phyloP scores from a whole-genome alignment of 2,113 vertebrate genomes.

The Rhea pennata region DNA sequence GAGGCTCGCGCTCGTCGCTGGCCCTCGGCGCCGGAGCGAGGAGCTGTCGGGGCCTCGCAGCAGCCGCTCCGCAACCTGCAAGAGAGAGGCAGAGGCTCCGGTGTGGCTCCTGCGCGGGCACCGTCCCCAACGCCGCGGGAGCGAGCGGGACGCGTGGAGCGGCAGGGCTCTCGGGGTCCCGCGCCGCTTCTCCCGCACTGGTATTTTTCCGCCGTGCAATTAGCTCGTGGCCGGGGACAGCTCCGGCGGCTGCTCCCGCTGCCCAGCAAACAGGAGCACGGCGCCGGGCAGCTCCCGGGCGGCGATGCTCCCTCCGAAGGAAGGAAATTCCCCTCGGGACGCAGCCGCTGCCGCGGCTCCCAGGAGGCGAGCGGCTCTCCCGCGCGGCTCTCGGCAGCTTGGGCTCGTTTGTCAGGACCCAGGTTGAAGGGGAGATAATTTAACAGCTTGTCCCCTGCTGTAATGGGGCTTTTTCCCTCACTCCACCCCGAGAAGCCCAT shows the following conservation, averaged over 20 bases:
- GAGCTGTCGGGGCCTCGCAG: conserved; percentile 33
- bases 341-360: neutral
- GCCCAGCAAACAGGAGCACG: accelerated
- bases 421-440: neutral
- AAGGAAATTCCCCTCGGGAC: too few species aligned
- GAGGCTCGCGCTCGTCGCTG: neutral
- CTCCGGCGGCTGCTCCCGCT: neutral
- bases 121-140: neutral
- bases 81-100: conserved; percentile 38
- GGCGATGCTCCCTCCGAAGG: neutral
- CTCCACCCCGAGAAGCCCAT: neutral
- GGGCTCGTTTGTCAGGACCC: neutral
- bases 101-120: neutral
- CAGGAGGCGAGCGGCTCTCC: neutral
- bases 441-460: neutral
- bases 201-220: neutral
- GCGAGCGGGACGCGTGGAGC: neutral
- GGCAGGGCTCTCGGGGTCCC: neutral
- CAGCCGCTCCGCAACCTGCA: conserved; percentile 63
- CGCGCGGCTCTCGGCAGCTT: neutral
- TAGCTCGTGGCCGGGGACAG: neutral
- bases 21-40: neutral
- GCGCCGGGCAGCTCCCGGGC: too few species aligned
- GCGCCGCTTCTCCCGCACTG: neutral
- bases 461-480: neutral